Evolutionary conservation across 2,888 invertebrate genomes (phyloP).

Genomic region (Eugnorisma glareosa): DNA sequence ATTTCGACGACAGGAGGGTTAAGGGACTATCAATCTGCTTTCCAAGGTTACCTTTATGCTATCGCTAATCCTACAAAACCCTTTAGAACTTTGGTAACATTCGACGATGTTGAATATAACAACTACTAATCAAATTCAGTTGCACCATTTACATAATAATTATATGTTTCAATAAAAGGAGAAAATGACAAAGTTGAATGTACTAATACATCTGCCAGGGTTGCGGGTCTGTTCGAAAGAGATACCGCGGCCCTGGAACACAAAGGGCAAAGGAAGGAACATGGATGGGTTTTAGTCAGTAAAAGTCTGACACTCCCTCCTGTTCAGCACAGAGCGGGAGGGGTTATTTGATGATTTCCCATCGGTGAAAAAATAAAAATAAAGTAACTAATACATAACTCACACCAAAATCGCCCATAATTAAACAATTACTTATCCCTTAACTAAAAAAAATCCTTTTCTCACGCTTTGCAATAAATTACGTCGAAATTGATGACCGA

Average conservation of each 20-base stretch:
- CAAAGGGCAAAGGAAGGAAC: too few species aligned
- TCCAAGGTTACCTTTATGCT: neutral
- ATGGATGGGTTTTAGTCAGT: too few species aligned
- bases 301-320: too few species aligned
- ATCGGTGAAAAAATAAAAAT: too few species aligned
- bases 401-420: constrained; percentile 22
- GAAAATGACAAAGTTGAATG: neutral
- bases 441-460: constrained; percentile 58
- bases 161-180: neutral
- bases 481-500: constrained; percentile 73
- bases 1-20: neutral
- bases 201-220: too few species aligned
- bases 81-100: neutral
- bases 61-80: neutral
- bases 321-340: too few species aligned
- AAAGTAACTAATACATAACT: neutral
- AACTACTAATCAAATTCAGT: neutral
- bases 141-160: too few species aligned
- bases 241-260: too few species aligned
- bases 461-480: constrained; percentile 79
- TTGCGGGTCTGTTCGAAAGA: too few species aligned
- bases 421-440: constrained; percentile 47
- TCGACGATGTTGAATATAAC: neutral
- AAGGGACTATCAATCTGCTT: neutral
- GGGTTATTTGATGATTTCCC: too few species aligned